Conservation (phyloP, 2,888 invertebrate genomes). For the Coelopa pilipes region DNA sequence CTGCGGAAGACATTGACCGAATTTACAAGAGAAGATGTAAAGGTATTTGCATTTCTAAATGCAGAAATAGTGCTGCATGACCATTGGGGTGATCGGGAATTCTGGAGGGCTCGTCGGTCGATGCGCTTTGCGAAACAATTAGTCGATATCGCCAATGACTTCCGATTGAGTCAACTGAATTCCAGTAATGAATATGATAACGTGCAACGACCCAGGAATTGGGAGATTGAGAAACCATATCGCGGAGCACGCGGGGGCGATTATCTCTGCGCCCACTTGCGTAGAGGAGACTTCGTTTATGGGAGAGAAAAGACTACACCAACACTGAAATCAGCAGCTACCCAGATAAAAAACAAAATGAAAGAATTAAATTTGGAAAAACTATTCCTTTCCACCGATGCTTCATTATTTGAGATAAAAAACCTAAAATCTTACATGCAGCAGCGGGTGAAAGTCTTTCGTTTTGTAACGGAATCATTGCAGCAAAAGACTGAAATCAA, state of each 20-base stretch:
- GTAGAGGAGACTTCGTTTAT: conserved; percentile 87
- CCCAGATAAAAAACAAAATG: conserved; percentile 76
- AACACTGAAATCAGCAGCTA: conserved; percentile 78
- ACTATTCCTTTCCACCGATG: conserved; percentile 90
- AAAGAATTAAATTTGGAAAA: conserved; percentile 70
- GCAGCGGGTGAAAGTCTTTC: conserved; percentile 54
- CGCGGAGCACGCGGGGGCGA: conserved; percentile 73
- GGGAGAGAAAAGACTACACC: conserved; percentile 82
- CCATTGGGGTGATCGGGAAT: conserved; percentile 82
- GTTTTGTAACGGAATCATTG: conserved; percentile 59
- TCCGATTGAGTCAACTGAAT: conserved; percentile 72
- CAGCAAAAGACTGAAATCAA: conserved; percentile 61
- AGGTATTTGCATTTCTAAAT: conserved; percentile 66
- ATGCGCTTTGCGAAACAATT: conserved; percentile 87
- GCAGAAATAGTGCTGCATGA: conserved; percentile 91
- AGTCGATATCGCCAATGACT: conserved; percentile 75
- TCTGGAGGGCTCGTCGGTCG: conserved; percentile 89
- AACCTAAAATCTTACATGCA: conserved; percentile 60
- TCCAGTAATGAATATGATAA: conserved; percentile 73
- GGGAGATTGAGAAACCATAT: conserved; percentile 69
- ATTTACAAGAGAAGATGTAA: conserved; percentile 48
- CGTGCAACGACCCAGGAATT: conserved; percentile 71
- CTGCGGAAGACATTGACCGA: conserved; percentile 63
- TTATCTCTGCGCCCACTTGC: conserved; percentile 86
- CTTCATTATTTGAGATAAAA: conserved; percentile 68